Evolutionary conservation across 2,888 invertebrate genomes (phyloP).

Genomic region (Microplitis deprimator): DNA sequence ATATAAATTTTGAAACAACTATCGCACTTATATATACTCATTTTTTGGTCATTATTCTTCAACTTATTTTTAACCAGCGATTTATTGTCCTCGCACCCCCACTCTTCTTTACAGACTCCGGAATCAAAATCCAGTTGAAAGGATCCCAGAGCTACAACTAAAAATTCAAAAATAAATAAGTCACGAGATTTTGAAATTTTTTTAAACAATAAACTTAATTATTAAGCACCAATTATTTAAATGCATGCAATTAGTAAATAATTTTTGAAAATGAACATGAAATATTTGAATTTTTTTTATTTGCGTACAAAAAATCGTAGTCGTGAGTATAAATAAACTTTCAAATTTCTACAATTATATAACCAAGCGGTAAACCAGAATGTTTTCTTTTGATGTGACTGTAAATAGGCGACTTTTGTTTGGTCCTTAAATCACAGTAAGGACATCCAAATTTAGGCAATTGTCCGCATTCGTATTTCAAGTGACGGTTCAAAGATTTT

Average conservation of each 20-base stretch:
- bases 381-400: slow-evolving; percentile 66
- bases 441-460: slow-evolving; percentile 67
- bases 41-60: background rate
- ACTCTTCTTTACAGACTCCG: too few relatives aligned
- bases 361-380: slow-evolving; percentile 9
- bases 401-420: slow-evolving; percentile 65
- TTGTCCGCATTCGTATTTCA: slow-evolving; percentile 67
- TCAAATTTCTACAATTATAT: background rate
- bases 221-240: too few relatives aligned
- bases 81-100: background rate
- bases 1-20: background rate
- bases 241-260: too few relatives aligned
- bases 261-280: too few relatives aligned
- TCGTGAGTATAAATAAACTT: background rate
- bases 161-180: too few relatives aligned
- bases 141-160: too few relatives aligned
- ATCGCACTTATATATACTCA: background rate
- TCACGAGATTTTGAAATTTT: too few relatives aligned
- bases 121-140: too few relatives aligned
- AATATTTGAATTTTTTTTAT: too few relatives aligned
- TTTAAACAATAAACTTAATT: too few relatives aligned
- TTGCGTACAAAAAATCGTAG: background rate
- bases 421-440: slow-evolving; percentile 63
- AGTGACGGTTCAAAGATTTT: slow-evolving; percentile 73
- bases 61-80: too few relatives aligned